phyloP scores from a whole-genome alignment of 2,797 vertebrate genomes.

The Peromyscus attwateri region DNA sequence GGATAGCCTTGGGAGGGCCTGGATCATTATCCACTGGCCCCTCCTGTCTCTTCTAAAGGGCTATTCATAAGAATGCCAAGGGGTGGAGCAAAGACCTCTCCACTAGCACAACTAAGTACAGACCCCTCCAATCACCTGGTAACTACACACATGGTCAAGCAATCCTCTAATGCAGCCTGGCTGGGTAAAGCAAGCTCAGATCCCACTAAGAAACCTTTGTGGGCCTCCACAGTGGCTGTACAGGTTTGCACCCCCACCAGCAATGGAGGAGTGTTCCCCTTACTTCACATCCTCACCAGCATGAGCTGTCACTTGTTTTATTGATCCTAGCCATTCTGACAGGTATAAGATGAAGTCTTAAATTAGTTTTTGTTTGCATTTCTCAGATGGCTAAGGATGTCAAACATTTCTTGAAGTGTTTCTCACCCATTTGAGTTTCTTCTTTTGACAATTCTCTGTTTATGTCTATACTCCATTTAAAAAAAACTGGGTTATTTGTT shows the following conservation, averaged over 20 bases:
- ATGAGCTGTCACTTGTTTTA: not conserved
- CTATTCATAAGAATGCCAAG: too few species aligned
- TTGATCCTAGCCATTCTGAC: not conserved
- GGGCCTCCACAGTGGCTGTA: not conserved
- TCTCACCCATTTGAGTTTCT: not conserved
- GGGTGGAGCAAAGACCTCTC: too few species aligned
- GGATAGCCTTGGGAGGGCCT: too few species aligned
- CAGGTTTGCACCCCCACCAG: not conserved
- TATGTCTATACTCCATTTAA: not conserved
- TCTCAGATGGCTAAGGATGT: not conserved
- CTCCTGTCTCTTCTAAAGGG: too few species aligned
- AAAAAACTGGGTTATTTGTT: not conserved
- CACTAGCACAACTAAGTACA: too few species aligned
- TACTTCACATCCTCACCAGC: not conserved
- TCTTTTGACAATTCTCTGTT: not conserved
- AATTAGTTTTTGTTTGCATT: not conserved
- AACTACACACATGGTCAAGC: too few species aligned
- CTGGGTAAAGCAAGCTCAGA: too few species aligned
- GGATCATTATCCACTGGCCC: too few species aligned
- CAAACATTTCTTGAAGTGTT: not conserved
- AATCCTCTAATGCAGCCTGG: too few species aligned
- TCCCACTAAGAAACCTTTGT: too few species aligned
- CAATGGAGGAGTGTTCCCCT: not conserved
- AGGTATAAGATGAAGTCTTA: not conserved
- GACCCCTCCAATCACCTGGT: too few species aligned